Evolutionary conservation across 2,113 vertebrate genomes (phyloP).

Genomic region (Tenrec ecaudatus): DNA sequence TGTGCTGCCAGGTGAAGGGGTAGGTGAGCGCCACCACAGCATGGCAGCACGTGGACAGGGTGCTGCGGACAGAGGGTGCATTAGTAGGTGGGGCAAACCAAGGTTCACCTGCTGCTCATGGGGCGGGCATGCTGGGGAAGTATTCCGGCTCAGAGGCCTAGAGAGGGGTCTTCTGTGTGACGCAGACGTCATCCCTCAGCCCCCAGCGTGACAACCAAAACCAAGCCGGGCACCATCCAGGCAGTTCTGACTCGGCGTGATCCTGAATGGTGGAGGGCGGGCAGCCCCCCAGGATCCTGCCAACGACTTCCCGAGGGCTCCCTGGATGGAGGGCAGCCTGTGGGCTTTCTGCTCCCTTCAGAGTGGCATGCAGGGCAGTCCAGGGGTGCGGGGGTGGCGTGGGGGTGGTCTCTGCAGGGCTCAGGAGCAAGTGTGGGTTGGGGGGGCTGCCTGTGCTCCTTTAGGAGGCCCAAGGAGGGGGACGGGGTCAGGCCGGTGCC

Average conservation of each 20-base stretch:
- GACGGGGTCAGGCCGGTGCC: too few species aligned
- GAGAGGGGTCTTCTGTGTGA: too few species aligned
- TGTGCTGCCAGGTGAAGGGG: conserved; percentile 93
- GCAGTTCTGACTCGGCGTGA: not conserved
- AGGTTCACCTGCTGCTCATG: too few species aligned
- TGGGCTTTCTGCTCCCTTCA: not conserved
- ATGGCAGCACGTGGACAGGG: conserved; percentile 94
- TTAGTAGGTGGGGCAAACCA: not conserved
- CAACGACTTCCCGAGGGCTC: not conserved
- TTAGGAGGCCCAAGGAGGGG: too few species aligned
- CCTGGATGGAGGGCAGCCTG: not conserved
- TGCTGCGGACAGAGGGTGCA: conserved; percentile 84
- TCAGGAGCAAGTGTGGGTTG: too few species aligned
- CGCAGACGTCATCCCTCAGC: too few species aligned
- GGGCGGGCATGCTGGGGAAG: too few species aligned
- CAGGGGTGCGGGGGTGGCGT: not conserved
- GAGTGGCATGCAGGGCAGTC: conserved; percentile 6
- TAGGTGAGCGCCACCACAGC: conserved; percentile 92
- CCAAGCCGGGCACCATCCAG: not conserved
- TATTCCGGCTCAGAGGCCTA: too few species aligned
- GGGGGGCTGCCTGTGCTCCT: too few species aligned
- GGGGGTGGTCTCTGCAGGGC: too few species aligned
- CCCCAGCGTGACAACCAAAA: not conserved
- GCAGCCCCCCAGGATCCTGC: too few species aligned
- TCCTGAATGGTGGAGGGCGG: too few species aligned